These are phyloP conservation scores for Heliothis peltigera DNA, from an alignment of 2,888 invertebrate genomes.

Conservation along the genomic window DNA sequence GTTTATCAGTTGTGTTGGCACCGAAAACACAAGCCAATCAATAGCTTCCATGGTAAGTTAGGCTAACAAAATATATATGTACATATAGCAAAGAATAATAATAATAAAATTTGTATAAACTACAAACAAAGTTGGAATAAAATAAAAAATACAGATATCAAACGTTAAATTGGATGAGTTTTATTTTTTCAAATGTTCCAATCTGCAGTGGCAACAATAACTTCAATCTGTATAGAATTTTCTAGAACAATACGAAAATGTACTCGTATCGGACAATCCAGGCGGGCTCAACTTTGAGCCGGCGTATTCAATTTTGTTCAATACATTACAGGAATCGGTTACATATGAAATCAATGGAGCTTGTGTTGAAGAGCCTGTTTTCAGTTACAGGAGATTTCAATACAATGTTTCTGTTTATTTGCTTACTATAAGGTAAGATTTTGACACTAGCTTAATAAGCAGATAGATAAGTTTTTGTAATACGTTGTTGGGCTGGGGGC, in stretches of 20 bases:
- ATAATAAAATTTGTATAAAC: not conserved
- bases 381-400: no score
- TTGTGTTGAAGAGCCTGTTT: conserved; percentile 6
- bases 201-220: conserved; percentile 33
- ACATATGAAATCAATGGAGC: conserved; percentile 5
- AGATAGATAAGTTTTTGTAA: no score
- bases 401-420: no score
- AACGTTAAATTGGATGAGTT: conserved; percentile 11
- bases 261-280: conserved; percentile 22
- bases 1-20: no score
- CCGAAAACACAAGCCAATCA: no score
- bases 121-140: not conserved
- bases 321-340: conserved; percentile 17
- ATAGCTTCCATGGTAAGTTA: no score
- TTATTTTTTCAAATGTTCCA: conserved; percentile 34
- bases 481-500: no score
- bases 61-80: no score
- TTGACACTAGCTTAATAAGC: no score
- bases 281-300: conserved; percentile 19
- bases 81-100: not conserved
- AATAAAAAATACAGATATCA: conserved; percentile 16
- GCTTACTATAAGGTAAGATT: no score
- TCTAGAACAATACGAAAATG: conserved; percentile 38
- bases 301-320: conserved; percentile 23
- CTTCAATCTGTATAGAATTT: conserved; percentile 32